Evolutionary conservation across 2,113 vertebrate genomes (phyloP).

Genomic region (Sorex fumeus): DNA sequence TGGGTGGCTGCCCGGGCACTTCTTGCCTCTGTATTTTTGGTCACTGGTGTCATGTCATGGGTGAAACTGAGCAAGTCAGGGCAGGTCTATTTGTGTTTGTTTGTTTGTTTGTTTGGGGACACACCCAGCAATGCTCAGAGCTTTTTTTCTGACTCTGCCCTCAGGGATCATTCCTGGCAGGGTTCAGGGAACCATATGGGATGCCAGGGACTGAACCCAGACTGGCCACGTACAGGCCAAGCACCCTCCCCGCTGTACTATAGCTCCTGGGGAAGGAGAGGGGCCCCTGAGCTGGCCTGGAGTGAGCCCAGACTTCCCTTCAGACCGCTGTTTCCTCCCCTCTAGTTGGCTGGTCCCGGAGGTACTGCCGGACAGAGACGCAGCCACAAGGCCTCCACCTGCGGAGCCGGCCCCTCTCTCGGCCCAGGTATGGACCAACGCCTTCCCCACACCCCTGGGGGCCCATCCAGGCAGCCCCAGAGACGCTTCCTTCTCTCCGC

Average conservation of each 20-base stretch:
- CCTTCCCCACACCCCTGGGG: no score
- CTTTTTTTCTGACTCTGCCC: no score
- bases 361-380: neutral
- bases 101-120: no score
- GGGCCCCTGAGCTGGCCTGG: neutral
- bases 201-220: no score
- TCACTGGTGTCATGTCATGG: conserved; percentile 71
- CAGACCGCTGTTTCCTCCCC: no score
- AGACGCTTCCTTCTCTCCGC: neutral
- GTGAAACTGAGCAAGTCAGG: conserved; percentile 83
- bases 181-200: no score
- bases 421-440: neutral
- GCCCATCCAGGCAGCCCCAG: neutral
- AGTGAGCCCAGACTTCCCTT: conserved; percentile 24
- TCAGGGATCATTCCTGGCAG: no score
- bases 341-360: no score
- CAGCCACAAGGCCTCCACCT: neutral
- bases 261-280: neutral
- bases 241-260: no score
- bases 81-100: conserved; percentile 76
- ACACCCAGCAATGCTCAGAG: no score
- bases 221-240: no score
- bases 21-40: conserved; percentile 79
- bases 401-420: neutral
- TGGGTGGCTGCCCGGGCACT: conserved; percentile 76